Conservation (phyloP, 1,140 invertebrate species). For the Zeugodacus cucurbitae region DNA sequence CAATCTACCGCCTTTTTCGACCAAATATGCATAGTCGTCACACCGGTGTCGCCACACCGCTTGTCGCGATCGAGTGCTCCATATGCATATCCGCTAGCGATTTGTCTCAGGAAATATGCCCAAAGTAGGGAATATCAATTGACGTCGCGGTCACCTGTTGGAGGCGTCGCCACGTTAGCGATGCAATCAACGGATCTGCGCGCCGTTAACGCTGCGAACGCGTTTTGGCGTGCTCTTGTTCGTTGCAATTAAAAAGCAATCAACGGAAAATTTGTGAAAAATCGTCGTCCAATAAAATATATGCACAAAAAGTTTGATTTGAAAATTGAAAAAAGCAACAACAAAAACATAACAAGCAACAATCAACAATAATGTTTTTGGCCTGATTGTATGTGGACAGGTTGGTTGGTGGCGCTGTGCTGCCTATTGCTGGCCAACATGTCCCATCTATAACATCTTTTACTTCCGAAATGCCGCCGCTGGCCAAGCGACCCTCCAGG, state of each 20-base stretch:
- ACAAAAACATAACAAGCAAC: not conserved
- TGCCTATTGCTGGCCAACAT: not conserved
- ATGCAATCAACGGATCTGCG: not conserved
- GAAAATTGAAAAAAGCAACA: not conserved
- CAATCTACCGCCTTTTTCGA: not conserved
- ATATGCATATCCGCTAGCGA: not conserved
- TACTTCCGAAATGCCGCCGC: not conserved
- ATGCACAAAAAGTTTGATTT: not conserved
- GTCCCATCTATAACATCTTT: not conserved
- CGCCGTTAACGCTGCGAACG: not conserved
- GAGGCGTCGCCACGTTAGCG: not conserved
- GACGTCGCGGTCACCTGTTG: not conserved
- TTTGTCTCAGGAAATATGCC: not conserved
- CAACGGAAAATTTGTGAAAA: conserved; percentile 1
- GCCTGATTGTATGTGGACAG: not conserved
- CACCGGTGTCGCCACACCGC: not conserved
- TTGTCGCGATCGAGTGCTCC: not conserved
- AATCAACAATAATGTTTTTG: not conserved
- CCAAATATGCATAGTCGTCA: conserved; percentile 7
- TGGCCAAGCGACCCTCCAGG: not conserved
- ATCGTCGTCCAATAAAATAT: not conserved
- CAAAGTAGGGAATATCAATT: conserved; percentile 32
- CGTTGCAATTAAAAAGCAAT: not conserved
- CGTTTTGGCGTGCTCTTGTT: not conserved
- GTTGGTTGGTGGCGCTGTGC: not conserved